Percentiles rank a stretch among this genome's conserved stretches.
Conservation (phyloP, 2,797 vertebrate genomes). For the Todus mexicanus region DNA sequence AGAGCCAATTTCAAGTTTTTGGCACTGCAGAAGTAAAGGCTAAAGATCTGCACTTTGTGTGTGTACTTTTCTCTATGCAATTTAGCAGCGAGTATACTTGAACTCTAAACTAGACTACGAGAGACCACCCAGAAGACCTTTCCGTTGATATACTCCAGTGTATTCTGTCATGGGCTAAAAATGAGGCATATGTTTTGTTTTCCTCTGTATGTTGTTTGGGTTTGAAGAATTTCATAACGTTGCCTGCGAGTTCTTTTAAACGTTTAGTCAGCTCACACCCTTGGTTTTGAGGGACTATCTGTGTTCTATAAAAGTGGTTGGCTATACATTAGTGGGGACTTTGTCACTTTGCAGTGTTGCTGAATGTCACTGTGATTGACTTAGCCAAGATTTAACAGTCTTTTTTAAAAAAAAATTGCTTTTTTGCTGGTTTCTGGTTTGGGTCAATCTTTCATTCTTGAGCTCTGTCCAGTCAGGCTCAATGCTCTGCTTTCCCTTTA, state of each 20-base stretch:
- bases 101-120: not conserved
- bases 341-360: not conserved
- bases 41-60: not conserved
- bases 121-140: slow-evolving; percentile 54
- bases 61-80: not conserved
- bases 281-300: not conserved
- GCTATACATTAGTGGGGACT: not conserved
- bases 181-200: slow-evolving; percentile 31
- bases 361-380: not conserved
- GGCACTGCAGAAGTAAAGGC: not conserved
- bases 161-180: slow-evolving; percentile 29
- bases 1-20: not conserved
- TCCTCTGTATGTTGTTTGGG: not conserved
- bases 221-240: slow-evolving; percentile 1
- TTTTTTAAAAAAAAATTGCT: not conserved
- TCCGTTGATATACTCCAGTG: not conserved
- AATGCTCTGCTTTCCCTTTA: not conserved
- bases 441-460: not conserved
- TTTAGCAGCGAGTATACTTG: not conserved
- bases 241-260: not conserved
- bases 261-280: not conserved
- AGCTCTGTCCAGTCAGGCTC: not conserved
- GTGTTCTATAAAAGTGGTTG: not conserved
- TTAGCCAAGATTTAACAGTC: not conserved
- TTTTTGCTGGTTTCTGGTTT: not conserved